A percentile compares a stretch with the other conserved stretches of the same genome.
Conservation (phyloP, 2,797 vertebrate genomes). For the Sylvilagus floridanus region DNA sequence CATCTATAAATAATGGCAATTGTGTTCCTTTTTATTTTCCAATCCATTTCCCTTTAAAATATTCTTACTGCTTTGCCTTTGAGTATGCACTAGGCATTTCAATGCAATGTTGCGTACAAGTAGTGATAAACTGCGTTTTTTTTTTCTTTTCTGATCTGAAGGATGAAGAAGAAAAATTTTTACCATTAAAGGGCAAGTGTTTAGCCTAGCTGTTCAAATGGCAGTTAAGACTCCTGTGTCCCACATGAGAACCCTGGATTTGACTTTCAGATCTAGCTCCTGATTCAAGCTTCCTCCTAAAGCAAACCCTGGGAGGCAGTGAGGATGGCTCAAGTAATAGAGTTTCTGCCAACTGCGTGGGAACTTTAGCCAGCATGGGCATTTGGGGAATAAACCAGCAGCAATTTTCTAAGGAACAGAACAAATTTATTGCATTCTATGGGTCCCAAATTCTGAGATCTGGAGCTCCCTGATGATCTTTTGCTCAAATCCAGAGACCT, state of each 20-base stretch:
- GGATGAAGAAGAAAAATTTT: neutral
- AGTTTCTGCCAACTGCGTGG: too few relatives aligned
- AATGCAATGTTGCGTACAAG: neutral
- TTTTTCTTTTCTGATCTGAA: neutral
- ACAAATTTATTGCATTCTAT: neutral
- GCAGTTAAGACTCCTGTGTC: too few relatives aligned
- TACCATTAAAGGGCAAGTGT: neutral
- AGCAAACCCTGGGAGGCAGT: too few relatives aligned
- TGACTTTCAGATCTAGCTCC: too few relatives aligned
- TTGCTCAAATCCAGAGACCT: neutral
- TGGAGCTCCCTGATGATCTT: neutral
- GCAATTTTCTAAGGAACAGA: neutral
- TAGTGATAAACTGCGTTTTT: neutral
- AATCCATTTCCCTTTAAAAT: neutral
- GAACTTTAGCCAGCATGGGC: neutral
- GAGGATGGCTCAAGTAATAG: too few relatives aligned
- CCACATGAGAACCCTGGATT: too few relatives aligned
- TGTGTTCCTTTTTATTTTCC: constrained; percentile 1
- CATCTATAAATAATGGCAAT: neutral
- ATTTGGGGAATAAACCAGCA: neutral
- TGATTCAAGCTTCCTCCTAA: too few relatives aligned
- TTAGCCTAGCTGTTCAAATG: too few relatives aligned
- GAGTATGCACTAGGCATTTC: neutral
- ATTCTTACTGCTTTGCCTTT: neutral
- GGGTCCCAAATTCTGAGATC: neutral